phyloP scores from a whole-genome alignment of 2,888 invertebrate genomes.

The Macrophya alboannulata region DNA sequence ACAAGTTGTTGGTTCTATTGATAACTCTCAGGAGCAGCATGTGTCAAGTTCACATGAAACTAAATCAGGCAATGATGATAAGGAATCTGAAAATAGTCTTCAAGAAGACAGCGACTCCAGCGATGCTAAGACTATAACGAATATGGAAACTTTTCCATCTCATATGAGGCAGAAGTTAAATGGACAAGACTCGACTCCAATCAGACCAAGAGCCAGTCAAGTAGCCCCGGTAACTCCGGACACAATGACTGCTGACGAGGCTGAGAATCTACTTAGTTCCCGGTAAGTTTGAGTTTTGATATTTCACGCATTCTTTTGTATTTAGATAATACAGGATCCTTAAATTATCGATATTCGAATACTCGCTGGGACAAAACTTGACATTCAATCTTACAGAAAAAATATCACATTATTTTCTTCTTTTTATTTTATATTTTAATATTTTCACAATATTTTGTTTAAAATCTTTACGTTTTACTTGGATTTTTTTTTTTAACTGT shows the following conservation, averaged over 20 bases:
- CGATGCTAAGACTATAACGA: conserved; percentile 73
- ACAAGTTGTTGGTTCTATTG: conserved; percentile 59
- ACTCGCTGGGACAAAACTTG: neutral
- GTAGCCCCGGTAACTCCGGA: conserved; percentile 79
- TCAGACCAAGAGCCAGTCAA: conserved; percentile 59
- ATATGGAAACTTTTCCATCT: conserved; percentile 66
- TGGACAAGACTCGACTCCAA: conserved; percentile 64
- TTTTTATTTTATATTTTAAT: conserved; percentile 17
- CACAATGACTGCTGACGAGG: conserved; percentile 93
- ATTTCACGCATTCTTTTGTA: conserved; percentile 59
- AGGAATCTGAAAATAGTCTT: conserved; percentile 67
- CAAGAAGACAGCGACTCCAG: conserved; percentile 73
- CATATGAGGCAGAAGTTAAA: conserved; percentile 65
- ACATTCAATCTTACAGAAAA: neutral
- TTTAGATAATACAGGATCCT: conserved; percentile 36
- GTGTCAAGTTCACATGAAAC: conserved; percentile 36
- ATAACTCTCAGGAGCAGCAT: conserved; percentile 62
- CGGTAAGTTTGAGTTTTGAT: conserved; percentile 83
- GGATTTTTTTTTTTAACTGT: neutral
- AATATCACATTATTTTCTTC: neutral
- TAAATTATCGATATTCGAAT: neutral
- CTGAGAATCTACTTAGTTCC: conserved; percentile 92
- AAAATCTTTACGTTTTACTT: neutral
- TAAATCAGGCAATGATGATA: conserved; percentile 58
- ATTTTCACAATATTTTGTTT: neutral